These are phyloP conservation scores for Elysia crispata DNA, from an alignment of 2,888 invertebrate species.

Conservation along the genomic window DNA sequence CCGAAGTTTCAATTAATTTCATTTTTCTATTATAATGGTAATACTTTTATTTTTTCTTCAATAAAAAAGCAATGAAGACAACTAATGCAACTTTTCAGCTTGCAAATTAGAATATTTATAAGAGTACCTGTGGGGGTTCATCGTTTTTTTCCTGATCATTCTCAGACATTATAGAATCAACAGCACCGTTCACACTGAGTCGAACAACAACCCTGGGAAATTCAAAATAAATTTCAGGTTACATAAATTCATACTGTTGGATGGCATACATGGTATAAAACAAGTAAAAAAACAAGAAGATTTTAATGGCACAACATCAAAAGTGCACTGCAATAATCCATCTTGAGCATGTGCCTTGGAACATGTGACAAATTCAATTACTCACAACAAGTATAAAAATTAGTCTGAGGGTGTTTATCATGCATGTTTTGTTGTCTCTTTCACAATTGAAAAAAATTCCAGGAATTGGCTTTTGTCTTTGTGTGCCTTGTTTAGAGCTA, in stretches of 20 bases:
- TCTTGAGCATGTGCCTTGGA: too few species aligned
- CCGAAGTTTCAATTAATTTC: too few species aligned
- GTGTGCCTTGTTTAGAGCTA: too few species aligned
- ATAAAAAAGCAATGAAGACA: not conserved
- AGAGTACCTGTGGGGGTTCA: conserved; percentile 50
- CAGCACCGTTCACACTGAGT: conserved; percentile 96
- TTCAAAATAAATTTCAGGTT: not conserved
- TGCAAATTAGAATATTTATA: not conserved
- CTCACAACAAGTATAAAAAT: too few species aligned
- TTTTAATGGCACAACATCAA: not conserved
- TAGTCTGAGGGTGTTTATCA: too few species aligned
- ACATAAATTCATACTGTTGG: not conserved
- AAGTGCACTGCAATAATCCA: too few species aligned
- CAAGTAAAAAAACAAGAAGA: not conserved
- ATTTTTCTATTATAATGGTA: too few species aligned
- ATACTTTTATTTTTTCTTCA: not conserved
- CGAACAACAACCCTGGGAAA: conserved; percentile 85
- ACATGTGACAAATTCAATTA: too few species aligned
- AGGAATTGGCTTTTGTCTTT: too few species aligned
- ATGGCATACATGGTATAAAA: not conserved
- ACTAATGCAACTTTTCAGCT: not conserved
- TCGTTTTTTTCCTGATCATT: conserved; percentile 81
- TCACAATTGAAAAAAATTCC: too few species aligned
- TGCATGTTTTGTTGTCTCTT: too few species aligned
- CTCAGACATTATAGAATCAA: conserved; percentile 85